Base-by-base conservation (phyloP, 2,113 vertebrate species). In the Psettodes erumei region DNA sequence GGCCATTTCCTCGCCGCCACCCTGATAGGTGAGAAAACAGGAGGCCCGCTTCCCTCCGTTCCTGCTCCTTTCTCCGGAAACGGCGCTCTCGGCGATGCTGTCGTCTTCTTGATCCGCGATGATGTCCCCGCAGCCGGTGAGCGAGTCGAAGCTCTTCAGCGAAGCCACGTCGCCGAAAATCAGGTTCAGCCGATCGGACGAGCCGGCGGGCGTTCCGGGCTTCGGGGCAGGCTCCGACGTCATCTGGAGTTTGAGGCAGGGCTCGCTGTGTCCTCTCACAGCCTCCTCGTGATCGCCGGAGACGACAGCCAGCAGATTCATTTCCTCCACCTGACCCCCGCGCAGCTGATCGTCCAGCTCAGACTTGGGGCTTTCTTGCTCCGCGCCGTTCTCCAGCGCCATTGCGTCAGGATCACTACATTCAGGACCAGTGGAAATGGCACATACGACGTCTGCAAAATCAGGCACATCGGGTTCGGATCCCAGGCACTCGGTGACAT, bases 1-100 rank as follows among this genome's bases (percentile, higher is more conserved):
- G 45, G 97, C 98, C 98, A 99, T 99, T 89, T 99, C 98, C 88
- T 99, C 98, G 0, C 98, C 98, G 0, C 98, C 98, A 0, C 98
- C 98, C 91, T 99, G 97, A 87, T 96, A 99, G 1, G 96, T 99
- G 10, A 99, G 96, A 56, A 96, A 94, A 78, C 97, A 99, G 6
- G 97, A 98, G 79, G 96, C 93, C 71, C 98, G 92, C 28, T 99
- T 98, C n/a, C 94, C 84, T 1, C 93, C 83, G 0, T 95, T 97
- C 23, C 96, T 89, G 86, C 94, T 93, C 85, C 97, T 94, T 61
- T 97, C 97, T 30, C 94, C 95, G 0, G 96, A 95, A 12, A 96
- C 92, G 0, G 94, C 94, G 88, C 95, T 97, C 69, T 99, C 97
- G 0, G 96, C 92, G 35, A 97, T 94, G 62, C 96, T 96, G 79